A percentile compares a stretch with the other conserved stretches of the same genome.
These are phyloP conservation scores for Coelogynopora nodosa DNA, from an alignment of 2,888 invertebrate genomes.

Conservation along the genomic window DNA sequence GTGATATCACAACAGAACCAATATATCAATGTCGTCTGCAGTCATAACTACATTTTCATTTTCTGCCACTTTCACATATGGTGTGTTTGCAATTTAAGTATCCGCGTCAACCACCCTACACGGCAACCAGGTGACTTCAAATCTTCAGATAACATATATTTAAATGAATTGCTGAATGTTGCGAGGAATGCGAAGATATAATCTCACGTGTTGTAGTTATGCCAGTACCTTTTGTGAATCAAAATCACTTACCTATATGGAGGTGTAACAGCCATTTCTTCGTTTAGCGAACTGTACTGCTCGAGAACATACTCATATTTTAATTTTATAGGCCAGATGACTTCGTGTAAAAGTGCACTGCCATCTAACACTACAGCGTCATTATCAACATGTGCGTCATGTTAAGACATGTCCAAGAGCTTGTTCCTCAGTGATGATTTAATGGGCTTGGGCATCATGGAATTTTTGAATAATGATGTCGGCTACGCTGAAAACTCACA, in stretches of 20 bases:
- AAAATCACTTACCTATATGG: neutral
- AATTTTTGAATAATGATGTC: neutral
- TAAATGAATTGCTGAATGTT: neutral
- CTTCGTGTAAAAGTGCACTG: neutral
- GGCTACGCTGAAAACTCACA: neutral
- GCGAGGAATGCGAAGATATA: neutral
- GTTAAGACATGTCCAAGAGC: slow-evolving; percentile 12
- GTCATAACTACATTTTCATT: neutral
- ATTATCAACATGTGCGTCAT: neutral
- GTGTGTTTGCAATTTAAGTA: neutral
- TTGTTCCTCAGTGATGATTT: slow-evolving; percentile 7
- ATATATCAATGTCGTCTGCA: slow-evolving; percentile 22
- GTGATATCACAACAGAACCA: neutral
- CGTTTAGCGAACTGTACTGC: neutral
- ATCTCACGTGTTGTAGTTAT: slow-evolving; percentile 11
- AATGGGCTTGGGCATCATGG: neutral
- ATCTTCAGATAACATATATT: slow-evolving; percentile 16
- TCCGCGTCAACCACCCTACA: neutral
- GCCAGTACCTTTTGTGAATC: neutral
- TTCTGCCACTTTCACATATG: neutral
- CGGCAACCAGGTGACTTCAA: neutral
- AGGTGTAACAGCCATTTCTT: neutral
- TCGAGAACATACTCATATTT: neutral
- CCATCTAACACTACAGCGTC: neutral
- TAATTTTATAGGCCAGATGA: neutral